Evolutionary conservation across 2,797 vertebrate species (phyloP).

Genomic region (Gymnoscopelus braueri): DNA sequence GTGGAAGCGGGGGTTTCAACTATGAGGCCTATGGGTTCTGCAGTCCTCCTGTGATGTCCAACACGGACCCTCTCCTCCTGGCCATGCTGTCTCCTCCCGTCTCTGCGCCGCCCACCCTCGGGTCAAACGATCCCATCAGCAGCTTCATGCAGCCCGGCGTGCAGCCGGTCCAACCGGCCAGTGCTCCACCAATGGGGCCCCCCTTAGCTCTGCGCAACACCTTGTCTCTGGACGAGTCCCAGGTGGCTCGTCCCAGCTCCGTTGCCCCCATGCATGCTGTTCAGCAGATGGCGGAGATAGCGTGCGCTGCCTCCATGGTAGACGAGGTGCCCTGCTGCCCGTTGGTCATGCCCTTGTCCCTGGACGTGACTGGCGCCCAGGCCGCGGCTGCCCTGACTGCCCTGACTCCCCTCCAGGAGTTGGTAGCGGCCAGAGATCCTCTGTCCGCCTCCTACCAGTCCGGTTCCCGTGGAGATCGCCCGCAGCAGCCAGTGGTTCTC

Average conservation of each 20-base stretch:
- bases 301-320: conserved; percentile 63
- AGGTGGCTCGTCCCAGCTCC: conserved; percentile 62
- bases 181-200: conserved; percentile 48
- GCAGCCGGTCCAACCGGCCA: conserved; percentile 59
- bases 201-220: conserved; percentile 60
- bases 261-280: conserved; percentile 68
- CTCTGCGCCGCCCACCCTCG: conserved; percentile 67
- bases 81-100: conserved; percentile 73
- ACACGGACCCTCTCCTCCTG: conserved; percentile 78
- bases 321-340: conserved; percentile 84
- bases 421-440: conserved; percentile 64
- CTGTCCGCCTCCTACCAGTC: conserved; percentile 67
- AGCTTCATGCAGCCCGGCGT: conserved; percentile 49
- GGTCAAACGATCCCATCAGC: conserved; percentile 55
- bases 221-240: conserved; percentile 68
- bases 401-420: conserved; percentile 70
- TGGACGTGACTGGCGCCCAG: conserved; percentile 74
- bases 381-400: conserved; percentile 60
- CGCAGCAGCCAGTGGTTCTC: conserved; percentile 81
- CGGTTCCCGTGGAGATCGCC: conserved; percentile 59
- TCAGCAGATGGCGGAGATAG: conserved; percentile 71
- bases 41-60: conserved; percentile 79
- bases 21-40: conserved; percentile 79
- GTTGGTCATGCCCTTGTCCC: conserved; percentile 80
- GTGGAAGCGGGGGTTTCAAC: conserved; percentile 77